These are phyloP conservation scores for Netelia melanura DNA, from an alignment of 2,888 invertebrate genomes.

Conservation along the genomic window DNA sequence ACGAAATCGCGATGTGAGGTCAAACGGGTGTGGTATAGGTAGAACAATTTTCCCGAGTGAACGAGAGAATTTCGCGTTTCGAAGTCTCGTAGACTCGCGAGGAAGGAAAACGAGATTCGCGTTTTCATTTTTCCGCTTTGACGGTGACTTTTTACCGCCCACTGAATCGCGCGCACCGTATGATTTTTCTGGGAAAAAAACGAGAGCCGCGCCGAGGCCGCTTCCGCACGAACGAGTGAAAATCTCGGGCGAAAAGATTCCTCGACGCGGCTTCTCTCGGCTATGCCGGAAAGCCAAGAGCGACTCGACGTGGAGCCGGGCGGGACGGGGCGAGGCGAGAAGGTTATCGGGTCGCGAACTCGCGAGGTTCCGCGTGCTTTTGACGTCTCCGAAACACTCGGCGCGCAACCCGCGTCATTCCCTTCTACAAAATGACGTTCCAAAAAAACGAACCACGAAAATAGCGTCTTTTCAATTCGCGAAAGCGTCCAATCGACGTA, in stretches of 20 bases:
- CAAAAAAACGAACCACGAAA: background rate
- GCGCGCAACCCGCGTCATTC: slow-evolving; percentile 6
- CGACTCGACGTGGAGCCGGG: slow-evolving; percentile 22
- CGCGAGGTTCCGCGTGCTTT: slow-evolving; percentile 45
- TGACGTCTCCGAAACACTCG: slow-evolving; percentile 23
- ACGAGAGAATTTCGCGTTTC: background rate
- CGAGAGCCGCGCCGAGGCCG: slow-evolving; percentile 20
- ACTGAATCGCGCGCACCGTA: slow-evolving; percentile 9
- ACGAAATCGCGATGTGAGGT: background rate
- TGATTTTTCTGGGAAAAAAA: slow-evolving; percentile 14
- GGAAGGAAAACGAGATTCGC: background rate
- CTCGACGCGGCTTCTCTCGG: slow-evolving; percentile 3
- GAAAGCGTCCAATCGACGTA: background rate
- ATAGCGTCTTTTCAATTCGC: background rate
- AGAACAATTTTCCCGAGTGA: background rate
- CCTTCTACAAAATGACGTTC: background rate
- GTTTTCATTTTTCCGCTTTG: background rate
- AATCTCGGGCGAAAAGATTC: slow-evolving; percentile 32
- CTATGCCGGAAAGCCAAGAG: slow-evolving; percentile 26
- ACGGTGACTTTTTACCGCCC: background rate
- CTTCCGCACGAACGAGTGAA: slow-evolving; percentile 37
- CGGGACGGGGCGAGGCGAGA: slow-evolving; percentile 47
- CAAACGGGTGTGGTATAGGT: background rate
- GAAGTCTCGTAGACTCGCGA: background rate
- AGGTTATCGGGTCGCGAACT: slow-evolving; percentile 65